Percentiles rank a stretch among this genome's conserved stretches.
These are phyloP conservation scores for Bos javanicus DNA, from an alignment of 2,113 vertebrate genomes.

Conservation along the genomic window DNA sequence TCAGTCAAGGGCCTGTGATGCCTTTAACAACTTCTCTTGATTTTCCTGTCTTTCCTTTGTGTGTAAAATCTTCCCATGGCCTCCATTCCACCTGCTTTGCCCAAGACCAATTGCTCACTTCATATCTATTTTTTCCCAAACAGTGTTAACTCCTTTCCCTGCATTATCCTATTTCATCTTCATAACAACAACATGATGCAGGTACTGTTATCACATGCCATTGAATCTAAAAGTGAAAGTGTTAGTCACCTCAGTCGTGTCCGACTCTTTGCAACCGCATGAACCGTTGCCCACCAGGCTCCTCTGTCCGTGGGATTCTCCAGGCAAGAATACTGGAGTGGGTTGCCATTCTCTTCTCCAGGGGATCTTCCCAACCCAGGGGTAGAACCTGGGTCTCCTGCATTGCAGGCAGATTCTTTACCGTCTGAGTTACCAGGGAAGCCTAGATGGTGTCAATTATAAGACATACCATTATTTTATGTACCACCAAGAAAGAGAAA, in stretches of 20 bases:
- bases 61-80: background rate
- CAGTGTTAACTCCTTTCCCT: background rate
- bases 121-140: background rate
- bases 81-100: background rate
- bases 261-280: background rate
- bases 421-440: background rate
- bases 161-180: background rate
- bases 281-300: background rate
- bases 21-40: background rate
- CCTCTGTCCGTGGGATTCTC: background rate
- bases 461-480: background rate
- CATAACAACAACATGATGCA: background rate
- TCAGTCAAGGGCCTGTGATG: background rate
- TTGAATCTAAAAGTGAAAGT: background rate
- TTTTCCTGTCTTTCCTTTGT: conserved; percentile 1
- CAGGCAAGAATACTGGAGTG: background rate
- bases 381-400: background rate
- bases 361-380: background rate
- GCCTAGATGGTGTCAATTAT: background rate
- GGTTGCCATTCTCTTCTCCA: background rate
- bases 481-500: conserved; percentile 30
- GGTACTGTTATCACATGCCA: background rate
- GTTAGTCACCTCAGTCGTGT: background rate
- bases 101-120: background rate
- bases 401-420: background rate